Percentiles rank a stretch among this genome's conserved stretches.
phyloP scores from a whole-genome alignment of 1,140 invertebrate genomes.

The Mamestra configurata region DNA sequence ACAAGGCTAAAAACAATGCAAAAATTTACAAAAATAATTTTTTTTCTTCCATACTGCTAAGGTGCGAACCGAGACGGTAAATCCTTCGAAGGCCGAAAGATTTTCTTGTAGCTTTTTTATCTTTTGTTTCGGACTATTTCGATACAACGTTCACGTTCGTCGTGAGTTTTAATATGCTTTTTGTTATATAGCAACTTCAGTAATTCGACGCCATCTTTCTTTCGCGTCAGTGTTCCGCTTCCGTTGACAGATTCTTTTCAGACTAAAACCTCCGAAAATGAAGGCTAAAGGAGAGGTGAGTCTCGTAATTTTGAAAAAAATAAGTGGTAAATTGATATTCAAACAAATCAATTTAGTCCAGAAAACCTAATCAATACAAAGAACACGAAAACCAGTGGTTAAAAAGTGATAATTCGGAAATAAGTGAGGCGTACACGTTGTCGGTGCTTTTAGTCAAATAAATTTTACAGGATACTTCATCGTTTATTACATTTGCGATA shows the following conservation, averaged over 20 bases:
- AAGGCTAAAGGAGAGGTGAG: constrained; percentile 87
- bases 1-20: too few species aligned
- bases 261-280: constrained; percentile 80
- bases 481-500: background rate
- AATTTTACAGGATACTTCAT: background rate
- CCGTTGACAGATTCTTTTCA: constrained; percentile 80
- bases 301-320: constrained; percentile 46
- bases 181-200: constrained; percentile 52
- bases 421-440: constrained; percentile 57
- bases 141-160: too few species aligned
- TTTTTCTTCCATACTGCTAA: too few species aligned
- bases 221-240: constrained; percentile 76
- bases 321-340: constrained; percentile 33
- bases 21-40: too few species aligned
- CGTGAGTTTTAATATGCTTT: too few species aligned
- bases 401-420: constrained; percentile 8
- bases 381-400: constrained; percentile 19
- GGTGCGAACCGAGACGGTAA: too few species aligned
- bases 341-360: constrained; percentile 19
- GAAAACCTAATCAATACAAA: background rate
- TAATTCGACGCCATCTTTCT: constrained; percentile 68
- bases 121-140: too few species aligned
- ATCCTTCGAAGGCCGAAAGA: too few species aligned
- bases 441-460: constrained; percentile 38
- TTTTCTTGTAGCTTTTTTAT: too few species aligned